A percentile compares a stretch with the other conserved stretches of the same genome.
These are phyloP conservation scores for Allygus modestus DNA, from an alignment of 2,888 invertebrate genomes.

Conservation along the genomic window DNA sequence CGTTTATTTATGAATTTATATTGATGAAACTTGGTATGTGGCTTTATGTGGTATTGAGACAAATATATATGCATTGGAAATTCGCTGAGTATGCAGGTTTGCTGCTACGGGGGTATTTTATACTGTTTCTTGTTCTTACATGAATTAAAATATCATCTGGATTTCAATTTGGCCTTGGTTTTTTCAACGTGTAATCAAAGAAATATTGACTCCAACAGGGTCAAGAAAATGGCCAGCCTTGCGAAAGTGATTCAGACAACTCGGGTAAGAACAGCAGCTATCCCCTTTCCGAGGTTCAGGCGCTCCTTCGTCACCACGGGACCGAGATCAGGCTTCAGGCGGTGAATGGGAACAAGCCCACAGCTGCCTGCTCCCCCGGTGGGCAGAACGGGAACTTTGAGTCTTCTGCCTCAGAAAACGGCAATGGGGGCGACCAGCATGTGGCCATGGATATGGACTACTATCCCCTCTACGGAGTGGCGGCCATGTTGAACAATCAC, in stretches of 20 bases:
- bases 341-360: slow-evolving; percentile 29
- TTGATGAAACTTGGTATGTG: no score
- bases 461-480: slow-evolving; percentile 59
- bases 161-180: no score
- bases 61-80: no score
- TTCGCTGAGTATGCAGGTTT: no score
- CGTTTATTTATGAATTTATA: no score
- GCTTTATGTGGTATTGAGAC: no score
- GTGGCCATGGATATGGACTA: slow-evolving; percentile 24
- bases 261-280: slow-evolving; percentile 45
- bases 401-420: neutral
- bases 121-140: no score
- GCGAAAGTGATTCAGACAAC: slow-evolving; percentile 52
- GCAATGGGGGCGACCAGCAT: neutral
- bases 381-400: neutral
- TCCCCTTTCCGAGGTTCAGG: slow-evolving; percentile 61
- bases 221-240: slow-evolving; percentile 22
- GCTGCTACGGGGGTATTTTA: no score
- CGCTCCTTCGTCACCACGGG: slow-evolving; percentile 60
- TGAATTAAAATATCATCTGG: no score
- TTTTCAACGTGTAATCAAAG: no score
- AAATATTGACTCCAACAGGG: neutral
- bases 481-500: slow-evolving; percentile 59
- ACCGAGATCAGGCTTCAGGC: slow-evolving; percentile 60
- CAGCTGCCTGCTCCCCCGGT: slow-evolving; percentile 6